Evolutionary conservation across 2,113 vertebrate species (phyloP).

Genomic region (Scatophagus argus): DNA sequence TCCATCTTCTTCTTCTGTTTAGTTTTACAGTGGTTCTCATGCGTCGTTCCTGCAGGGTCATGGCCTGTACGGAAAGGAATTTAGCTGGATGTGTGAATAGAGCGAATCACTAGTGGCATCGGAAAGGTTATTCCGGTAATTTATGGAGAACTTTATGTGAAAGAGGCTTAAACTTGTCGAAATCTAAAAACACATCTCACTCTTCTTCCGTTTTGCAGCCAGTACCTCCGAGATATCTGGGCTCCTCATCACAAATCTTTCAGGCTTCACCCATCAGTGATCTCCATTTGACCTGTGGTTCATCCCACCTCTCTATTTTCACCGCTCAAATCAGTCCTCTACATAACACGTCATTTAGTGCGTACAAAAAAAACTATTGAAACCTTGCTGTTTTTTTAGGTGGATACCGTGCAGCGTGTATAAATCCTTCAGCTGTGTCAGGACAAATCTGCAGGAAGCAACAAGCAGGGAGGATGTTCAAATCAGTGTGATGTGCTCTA

Average conservation of each 20-base stretch:
- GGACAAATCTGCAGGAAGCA: constrained; percentile 18
- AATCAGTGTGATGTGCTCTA: constrained; percentile 25
- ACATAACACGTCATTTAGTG: not conserved
- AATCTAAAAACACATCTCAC: not conserved
- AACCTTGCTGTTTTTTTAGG: not conserved
- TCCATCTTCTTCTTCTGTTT: no score
- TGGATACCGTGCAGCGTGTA: not conserved
- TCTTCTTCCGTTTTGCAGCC: not conserved
- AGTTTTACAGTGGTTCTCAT: no score
- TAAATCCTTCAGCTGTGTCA: not conserved
- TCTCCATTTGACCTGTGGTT: not conserved
- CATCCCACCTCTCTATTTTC: not conserved
- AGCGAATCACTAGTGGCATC: no score
- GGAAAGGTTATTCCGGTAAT: no score
- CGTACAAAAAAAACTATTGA: not conserved
- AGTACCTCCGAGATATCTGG: not conserved
- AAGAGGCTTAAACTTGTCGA: no score
- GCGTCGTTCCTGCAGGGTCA: no score
- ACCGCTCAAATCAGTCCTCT: not conserved
- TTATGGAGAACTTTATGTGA: no score
- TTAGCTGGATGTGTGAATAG: no score
- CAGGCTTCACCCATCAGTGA: not conserved
- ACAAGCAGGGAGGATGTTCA: not conserved
- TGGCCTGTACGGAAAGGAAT: no score
- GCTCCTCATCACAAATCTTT: not conserved